Percentiles rank a stretch among this genome's conserved stretches.
Conservation (phyloP, 2,888 invertebrate genomes). For the Amphipyra tragopoginis region DNA sequence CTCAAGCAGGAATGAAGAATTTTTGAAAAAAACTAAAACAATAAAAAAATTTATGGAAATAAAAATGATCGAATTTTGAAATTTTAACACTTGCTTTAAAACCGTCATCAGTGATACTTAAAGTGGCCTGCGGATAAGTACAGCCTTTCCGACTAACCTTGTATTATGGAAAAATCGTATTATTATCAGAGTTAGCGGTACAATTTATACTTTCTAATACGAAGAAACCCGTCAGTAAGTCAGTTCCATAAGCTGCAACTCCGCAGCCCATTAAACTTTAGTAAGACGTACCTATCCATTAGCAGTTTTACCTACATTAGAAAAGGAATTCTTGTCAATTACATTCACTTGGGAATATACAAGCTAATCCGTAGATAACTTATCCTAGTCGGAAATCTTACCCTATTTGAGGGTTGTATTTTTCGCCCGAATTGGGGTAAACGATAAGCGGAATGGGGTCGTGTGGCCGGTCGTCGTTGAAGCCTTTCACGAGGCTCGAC, state of each 20-base stretch:
- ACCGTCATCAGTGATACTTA: too few species aligned
- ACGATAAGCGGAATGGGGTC: constrained; percentile 93
- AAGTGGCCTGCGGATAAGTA: too few species aligned
- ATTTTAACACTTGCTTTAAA: too few species aligned
- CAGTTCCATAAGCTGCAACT: constrained; percentile 2
- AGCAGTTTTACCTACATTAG: constrained; percentile 28
- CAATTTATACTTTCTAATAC: not conserved
- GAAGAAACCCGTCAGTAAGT: not conserved
- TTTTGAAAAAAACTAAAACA: too few species aligned
- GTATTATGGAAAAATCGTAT: too few species aligned
- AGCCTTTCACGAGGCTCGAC: constrained; percentile 80
- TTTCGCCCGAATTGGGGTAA: constrained; percentile 98
- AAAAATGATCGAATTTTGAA: too few species aligned
- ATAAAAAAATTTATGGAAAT: too few species aligned
- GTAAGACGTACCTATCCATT: constrained; percentile 18
- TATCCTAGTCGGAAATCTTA: constrained; percentile 76
- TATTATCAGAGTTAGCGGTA: too few species aligned
- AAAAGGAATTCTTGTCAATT: constrained; percentile 48
- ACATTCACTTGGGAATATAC: constrained; percentile 51
- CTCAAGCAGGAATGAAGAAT: too few species aligned
- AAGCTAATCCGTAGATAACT: constrained; percentile 46
- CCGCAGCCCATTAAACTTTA: constrained; percentile 2
- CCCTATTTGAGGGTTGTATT: constrained; percentile 93
- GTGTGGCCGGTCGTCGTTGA: constrained; percentile 86
- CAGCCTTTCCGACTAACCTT: too few species aligned